phyloP scores from a whole-genome alignment of 1,140 invertebrate genomes.

The Lasioglossum albipes region DNA sequence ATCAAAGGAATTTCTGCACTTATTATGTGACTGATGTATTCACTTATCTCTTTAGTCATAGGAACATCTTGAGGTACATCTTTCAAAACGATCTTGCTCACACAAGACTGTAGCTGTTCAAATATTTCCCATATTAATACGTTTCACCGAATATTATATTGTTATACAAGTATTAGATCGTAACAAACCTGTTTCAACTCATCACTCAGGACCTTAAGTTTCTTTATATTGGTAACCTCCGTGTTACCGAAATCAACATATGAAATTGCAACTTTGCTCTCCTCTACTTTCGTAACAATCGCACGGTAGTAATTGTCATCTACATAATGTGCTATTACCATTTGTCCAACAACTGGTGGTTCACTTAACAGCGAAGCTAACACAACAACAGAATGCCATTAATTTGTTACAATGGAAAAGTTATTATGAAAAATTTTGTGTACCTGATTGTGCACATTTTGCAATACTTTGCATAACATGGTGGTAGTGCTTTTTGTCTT shows the following conservation, averaged over 20 bases:
- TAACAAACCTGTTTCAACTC: slow-evolving; percentile 64
- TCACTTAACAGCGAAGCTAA: slow-evolving; percentile 57
- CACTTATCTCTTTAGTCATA: slow-evolving; percentile 64
- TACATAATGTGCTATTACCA: slow-evolving; percentile 68
- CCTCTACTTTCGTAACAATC: slow-evolving; percentile 61
- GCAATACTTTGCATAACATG: slow-evolving; percentile 67
- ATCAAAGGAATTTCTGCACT: slow-evolving; percentile 56
- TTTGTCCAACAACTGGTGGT: slow-evolving; percentile 64
- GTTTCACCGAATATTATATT: neutral
- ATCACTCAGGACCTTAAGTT: slow-evolving; percentile 61
- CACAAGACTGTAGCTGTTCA: slow-evolving; percentile 49
- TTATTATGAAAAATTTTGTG: slow-evolving; percentile 14
- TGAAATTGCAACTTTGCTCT: slow-evolving; percentile 55
- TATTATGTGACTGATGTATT: slow-evolving; percentile 63
- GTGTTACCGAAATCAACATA: slow-evolving; percentile 75
- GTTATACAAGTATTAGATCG: neutral
- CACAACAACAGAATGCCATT: neutral
- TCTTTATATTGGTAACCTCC: slow-evolving; percentile 54
- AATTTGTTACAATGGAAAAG: neutral
- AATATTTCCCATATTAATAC: slow-evolving; percentile 20
- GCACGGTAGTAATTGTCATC: slow-evolving; percentile 75
- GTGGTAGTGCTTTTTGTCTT: slow-evolving; percentile 60
- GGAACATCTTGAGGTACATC: slow-evolving; percentile 61
- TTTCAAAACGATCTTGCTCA: slow-evolving; percentile 63
- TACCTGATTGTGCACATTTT: slow-evolving; percentile 63